A percentile compares a stretch with the other conserved stretches of the same genome.
phyloP scores from a whole-genome alignment of 2,113 vertebrate species.

The Ellobius talpinus region DNA sequence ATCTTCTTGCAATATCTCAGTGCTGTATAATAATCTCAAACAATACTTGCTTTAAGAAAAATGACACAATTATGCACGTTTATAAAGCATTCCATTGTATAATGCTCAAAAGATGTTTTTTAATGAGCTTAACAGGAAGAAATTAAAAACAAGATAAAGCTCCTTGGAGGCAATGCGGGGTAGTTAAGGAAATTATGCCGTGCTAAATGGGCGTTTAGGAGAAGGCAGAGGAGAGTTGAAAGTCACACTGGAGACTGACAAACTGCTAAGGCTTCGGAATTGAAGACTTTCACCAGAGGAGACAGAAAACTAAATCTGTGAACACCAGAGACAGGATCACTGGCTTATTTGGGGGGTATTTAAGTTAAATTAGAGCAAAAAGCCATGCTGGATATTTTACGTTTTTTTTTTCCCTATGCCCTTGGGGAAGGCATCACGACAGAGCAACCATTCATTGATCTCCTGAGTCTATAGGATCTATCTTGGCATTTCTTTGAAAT shows the following conservation, averaged over 20 bases:
- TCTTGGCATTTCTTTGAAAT: conserved; percentile 38
- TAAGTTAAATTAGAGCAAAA: conserved; percentile 71
- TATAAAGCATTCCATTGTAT: conserved; percentile 80
- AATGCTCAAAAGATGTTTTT: conserved; percentile 81
- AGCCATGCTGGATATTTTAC: background rate
- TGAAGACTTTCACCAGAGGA: conserved; percentile 47
- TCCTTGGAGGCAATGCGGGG: conserved; percentile 72
- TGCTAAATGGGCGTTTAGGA: conserved; percentile 80
- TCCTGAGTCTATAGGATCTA: background rate
- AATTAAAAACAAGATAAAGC: conserved; percentile 82
- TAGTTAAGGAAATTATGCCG: conserved; percentile 82
- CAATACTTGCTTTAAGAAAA: conserved; percentile 80
- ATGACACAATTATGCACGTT: conserved; percentile 78
- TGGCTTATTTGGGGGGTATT: conserved; percentile 57
- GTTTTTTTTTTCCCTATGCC: conserved; percentile 53
- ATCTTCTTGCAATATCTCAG: conserved; percentile 76
- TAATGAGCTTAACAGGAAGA: conserved; percentile 84
- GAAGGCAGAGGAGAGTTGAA: conserved; percentile 73
- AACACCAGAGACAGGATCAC: conserved; percentile 27
- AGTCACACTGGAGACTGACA: conserved; percentile 76
- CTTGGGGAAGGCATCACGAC: background rate
- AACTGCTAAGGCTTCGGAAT: conserved; percentile 30
- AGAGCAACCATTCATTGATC: background rate
- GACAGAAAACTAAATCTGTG: conserved; percentile 51
- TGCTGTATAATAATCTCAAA: conserved; percentile 69